Conservation (phyloP, 1,140 invertebrate genomes). For the Dufourea novaeangliae region DNA sequence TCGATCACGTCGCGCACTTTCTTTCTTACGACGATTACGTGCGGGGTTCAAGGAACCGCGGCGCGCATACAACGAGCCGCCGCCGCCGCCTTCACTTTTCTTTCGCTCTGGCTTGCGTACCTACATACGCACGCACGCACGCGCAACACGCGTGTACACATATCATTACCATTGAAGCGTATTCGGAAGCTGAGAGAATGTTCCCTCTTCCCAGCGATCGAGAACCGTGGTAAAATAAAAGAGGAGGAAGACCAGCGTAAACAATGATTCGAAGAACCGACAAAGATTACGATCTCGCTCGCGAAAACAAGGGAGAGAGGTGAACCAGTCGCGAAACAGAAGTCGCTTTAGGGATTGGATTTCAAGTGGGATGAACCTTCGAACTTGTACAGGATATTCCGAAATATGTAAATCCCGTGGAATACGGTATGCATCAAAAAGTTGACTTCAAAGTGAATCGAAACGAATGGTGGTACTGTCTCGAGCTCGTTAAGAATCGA, state of each 20-base stretch:
- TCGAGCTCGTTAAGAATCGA: no score
- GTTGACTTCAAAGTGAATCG: no score
- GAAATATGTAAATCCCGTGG: no score
- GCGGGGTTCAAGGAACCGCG: slow-evolving; percentile 50
- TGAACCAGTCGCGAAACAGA: neutral
- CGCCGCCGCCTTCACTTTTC: slow-evolving; percentile 38
- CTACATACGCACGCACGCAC: neutral
- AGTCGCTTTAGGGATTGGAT: no score
- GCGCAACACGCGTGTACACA: neutral
- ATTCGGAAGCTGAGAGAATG: slow-evolving; percentile 35
- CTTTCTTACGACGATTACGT: slow-evolving; percentile 63
- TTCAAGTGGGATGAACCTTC: neutral
- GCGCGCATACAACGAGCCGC: slow-evolving; percentile 11
- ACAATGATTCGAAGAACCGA: neutral
- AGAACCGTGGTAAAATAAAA: neutral
- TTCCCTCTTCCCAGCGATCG: slow-evolving; percentile 30
- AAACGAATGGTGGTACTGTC: no score
- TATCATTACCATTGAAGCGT: neutral
- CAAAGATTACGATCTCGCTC: neutral
- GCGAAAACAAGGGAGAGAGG: no score
- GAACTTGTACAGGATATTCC: neutral
- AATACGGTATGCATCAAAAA: no score
- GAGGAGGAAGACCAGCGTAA: neutral
- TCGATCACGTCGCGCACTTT: slow-evolving; percentile 60
- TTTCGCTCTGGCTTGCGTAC: slow-evolving; percentile 27